Conservation (phyloP, 2,888 invertebrate genomes). For the Drosophila planitibia region DNA sequence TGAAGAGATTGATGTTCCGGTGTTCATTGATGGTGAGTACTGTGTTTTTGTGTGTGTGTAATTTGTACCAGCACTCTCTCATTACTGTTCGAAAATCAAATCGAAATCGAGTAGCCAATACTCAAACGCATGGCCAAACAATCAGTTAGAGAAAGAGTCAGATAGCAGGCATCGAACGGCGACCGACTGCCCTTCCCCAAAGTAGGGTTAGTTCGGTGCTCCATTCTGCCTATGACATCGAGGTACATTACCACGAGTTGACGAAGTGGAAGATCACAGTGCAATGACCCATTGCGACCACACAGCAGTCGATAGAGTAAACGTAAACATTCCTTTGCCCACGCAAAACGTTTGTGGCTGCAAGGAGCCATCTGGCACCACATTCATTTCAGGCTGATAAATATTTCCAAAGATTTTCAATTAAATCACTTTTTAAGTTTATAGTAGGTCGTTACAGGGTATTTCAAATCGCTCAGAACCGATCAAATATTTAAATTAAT, state of each 20-base stretch:
- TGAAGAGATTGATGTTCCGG: slow-evolving; percentile 85
- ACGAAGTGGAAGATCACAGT: slow-evolving; percentile 78
- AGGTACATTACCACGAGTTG: slow-evolving; percentile 72
- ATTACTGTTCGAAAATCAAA: slow-evolving; percentile 63
- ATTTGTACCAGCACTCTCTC: slow-evolving; percentile 78
- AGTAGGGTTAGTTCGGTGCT: slow-evolving; percentile 9
- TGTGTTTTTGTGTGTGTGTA: slow-evolving; percentile 81
- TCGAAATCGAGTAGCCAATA: slow-evolving; percentile 22
- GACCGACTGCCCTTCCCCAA: slow-evolving; percentile 1
- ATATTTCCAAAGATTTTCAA: neutral
- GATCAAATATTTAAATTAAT: neutral
- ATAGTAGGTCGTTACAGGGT: neutral
- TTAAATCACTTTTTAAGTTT: neutral
- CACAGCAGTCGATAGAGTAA: slow-evolving; percentile 49
- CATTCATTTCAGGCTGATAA: slow-evolving; percentile 3
- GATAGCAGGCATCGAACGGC: slow-evolving; percentile 67
- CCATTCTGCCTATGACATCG: slow-evolving; percentile 72
- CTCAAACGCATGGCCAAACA: slow-evolving; percentile 38
- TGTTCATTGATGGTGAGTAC: slow-evolving; percentile 85
- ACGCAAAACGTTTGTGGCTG: slow-evolving; percentile 4
- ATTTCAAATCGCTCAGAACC: neutral
- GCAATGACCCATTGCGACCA: slow-evolving; percentile 82
- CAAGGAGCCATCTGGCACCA: slow-evolving; percentile 10
- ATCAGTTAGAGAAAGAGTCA: slow-evolving; percentile 77
- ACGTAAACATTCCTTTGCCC: slow-evolving; percentile 19